These are phyloP conservation scores for Microctenopoma steveboyesi DNA, from an alignment of 2,797 vertebrate genomes.

Conservation along the genomic window DNA sequence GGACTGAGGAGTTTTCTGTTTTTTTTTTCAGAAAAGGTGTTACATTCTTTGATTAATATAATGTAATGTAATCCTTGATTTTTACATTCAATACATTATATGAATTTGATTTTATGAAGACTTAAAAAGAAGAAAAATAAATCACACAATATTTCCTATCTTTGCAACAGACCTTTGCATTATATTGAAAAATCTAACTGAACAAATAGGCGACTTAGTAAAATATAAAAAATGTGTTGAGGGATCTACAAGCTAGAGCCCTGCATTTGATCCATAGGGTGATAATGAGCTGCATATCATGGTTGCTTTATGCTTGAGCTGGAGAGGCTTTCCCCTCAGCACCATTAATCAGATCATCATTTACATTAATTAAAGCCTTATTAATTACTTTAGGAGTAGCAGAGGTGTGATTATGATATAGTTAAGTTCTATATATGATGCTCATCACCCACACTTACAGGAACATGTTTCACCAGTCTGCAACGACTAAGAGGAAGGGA, in stretches of 20 bases:
- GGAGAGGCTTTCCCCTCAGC: background rate
- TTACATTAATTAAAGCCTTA: slow-evolving; percentile 11
- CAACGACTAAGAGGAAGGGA: slow-evolving; percentile 1
- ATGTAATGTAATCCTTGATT: background rate
- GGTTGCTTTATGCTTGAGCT: background rate
- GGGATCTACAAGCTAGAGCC: background rate
- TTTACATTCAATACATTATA: background rate
- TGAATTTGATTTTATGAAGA: background rate
- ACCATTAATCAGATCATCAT: slow-evolving; percentile 8
- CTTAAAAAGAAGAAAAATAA: background rate
- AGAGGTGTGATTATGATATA: slow-evolving; percentile 1
- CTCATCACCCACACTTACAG: background rate
- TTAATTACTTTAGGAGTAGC: background rate
- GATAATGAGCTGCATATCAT: background rate
- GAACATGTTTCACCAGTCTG: slow-evolving; percentile 8
- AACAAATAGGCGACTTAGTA: background rate
- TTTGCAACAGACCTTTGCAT: background rate
- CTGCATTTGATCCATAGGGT: background rate
- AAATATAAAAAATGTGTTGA: background rate
- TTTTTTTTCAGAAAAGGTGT: too few species aligned
- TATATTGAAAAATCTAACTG: background rate
- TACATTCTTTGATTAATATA: too few species aligned
- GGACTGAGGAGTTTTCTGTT: too few species aligned
- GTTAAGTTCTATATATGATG: background rate
- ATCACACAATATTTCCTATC: background rate